Evolutionary conservation across 2,113 vertebrate genomes (phyloP).

Genomic region (Callopanchax toddi): DNA sequence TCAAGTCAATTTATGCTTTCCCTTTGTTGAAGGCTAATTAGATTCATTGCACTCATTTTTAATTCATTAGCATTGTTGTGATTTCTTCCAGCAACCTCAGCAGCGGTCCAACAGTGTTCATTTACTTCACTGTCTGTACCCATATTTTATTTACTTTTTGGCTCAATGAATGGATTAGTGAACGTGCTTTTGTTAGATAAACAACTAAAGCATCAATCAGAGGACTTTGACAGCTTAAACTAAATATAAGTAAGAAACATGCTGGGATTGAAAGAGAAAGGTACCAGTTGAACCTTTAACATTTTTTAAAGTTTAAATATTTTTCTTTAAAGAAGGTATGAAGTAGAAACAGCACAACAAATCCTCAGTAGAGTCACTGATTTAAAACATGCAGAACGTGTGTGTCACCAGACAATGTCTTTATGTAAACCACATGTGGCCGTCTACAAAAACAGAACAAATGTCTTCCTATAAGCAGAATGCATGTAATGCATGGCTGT

Average conservation of each 20-base stretch:
- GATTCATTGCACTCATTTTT: neutral
- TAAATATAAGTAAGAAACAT: neutral
- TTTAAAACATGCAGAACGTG: slow-evolving; percentile 8
- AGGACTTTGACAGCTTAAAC: neutral
- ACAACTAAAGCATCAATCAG: neutral
- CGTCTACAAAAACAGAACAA: slow-evolving; percentile 32
- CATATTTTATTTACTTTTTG: neutral
- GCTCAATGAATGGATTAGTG: neutral
- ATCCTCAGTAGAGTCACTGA: neutral
- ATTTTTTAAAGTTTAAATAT: neutral
- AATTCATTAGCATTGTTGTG: neutral
- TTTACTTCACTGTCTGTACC: no score
- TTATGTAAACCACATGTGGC: slow-evolving; percentile 37
- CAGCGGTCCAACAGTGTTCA: neutral
- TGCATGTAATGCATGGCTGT: slow-evolving; percentile 29
- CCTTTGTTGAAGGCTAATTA: neutral
- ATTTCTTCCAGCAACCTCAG: neutral
- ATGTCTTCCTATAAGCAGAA: slow-evolving; percentile 51
- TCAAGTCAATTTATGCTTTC: neutral
- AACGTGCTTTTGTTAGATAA: neutral
- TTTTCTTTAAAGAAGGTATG: neutral
- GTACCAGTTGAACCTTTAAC: neutral
- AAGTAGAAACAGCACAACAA: neutral
- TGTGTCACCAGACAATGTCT: slow-evolving; percentile 4
- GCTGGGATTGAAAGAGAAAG: neutral